Evolutionary conservation across 1,140 invertebrate species (phyloP), one percentile per base, ranked within the genome.

Genomic region (Prorops nasuta): DNA sequence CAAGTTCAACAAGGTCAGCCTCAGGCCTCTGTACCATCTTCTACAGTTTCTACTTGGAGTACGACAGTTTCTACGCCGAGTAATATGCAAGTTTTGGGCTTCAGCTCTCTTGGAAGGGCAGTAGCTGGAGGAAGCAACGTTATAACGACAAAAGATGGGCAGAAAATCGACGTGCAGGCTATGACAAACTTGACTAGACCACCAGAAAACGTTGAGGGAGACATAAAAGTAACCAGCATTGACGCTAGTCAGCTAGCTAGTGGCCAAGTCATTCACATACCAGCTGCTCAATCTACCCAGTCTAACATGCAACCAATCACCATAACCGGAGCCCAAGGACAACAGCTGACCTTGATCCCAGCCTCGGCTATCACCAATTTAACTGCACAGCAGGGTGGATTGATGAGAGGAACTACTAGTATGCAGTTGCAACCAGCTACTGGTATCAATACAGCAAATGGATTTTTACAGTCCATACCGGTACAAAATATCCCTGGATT

Each of bases 401-500:
- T 78, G 59, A 71, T 78, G 64, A 55, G 76, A 16, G 60, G 70
- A 1, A 64, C 76, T 37, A 66, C 72, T 3, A 63, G 71, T 7
- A 76, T 77, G 74, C 76, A 78, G 36, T 46, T 78, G 6, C 76
- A 78, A 28, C 74, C 72, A 1, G 48, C 57, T 3, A 7, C 54
- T 0, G 67, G 70, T 3, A 62, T 77, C 16, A 69, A 66, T 12
- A 52, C 67, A 1, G 51, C 71, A 1, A 77, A 76, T 31, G 69
- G 75, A 9, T 77, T 78, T 42, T 56, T 85, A 2, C 84, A 86
- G 56, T 81, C 83, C 1, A 76, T 85, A 51, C 82, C 83, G 1
- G 78, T 86, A 10, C 85, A 87, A 63, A 86, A 88, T 71, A 86
- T 88, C 35, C 85, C 85, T 40, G 88, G 88, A 4, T 60, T 91